phyloP scores from a whole-genome alignment of 2,888 invertebrate genomes.

The Meandrusa payeni region DNA sequence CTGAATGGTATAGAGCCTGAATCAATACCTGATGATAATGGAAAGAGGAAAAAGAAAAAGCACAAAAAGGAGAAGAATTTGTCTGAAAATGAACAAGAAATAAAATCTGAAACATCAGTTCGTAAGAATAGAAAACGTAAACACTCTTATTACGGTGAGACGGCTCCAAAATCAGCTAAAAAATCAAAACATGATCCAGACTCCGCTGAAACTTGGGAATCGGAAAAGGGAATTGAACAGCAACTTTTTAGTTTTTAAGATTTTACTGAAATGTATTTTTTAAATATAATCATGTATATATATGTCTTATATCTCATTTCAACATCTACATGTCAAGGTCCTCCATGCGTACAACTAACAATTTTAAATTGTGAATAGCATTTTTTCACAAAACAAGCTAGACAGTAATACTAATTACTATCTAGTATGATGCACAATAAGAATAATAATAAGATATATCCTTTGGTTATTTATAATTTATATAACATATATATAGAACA shows the following conservation, averaged over 20 bases:
- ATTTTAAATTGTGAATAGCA: too few relatives aligned
- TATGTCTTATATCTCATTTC: too few relatives aligned
- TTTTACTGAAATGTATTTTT: slow-evolving; percentile 2
- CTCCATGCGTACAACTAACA: too few relatives aligned
- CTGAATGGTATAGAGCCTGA: slow-evolving; percentile 30
- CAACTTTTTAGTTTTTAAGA: slow-evolving; percentile 62
- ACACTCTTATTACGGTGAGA: slow-evolving; percentile 30
- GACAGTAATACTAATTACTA: too few relatives aligned
- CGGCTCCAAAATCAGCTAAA: slow-evolving; percentile 38
- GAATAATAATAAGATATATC: too few relatives aligned
- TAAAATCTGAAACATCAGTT: slow-evolving; percentile 17
- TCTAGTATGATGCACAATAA: too few relatives aligned
- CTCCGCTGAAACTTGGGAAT: slow-evolving; percentile 57
- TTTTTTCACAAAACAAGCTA: too few relatives aligned
- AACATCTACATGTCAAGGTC: too few relatives aligned
- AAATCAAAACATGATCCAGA: slow-evolving; percentile 43
- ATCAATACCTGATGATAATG: slow-evolving; percentile 26
- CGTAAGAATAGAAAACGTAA: slow-evolving; percentile 46
- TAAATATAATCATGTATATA: background rate
- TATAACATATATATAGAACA: too few relatives aligned
- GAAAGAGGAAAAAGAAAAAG: slow-evolving; percentile 44
- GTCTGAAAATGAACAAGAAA: slow-evolving; percentile 24
- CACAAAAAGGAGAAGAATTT: slow-evolving; percentile 27
- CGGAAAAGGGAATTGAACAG: slow-evolving; percentile 62
- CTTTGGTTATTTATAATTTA: too few relatives aligned